phyloP scores from a whole-genome alignment of 1,140 invertebrate species.

The Saccostrea echinata region DNA sequence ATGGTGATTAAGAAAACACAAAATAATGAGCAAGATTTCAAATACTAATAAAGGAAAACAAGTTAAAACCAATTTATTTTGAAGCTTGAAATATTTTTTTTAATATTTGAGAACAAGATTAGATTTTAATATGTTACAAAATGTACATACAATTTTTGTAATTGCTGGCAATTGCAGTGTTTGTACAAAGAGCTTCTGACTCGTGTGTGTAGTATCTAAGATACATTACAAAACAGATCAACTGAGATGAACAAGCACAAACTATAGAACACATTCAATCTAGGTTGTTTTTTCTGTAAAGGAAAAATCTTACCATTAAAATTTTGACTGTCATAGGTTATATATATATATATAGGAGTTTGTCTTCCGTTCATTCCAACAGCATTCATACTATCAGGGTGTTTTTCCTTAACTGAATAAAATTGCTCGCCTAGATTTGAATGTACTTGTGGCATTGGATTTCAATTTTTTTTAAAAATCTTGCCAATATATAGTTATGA shows the following conservation, averaged over 20 bases:
- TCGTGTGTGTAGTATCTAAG: slow-evolving; percentile 26
- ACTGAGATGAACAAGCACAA: slow-evolving; percentile 18
- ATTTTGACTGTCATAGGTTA: background rate
- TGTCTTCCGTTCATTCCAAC: slow-evolving; percentile 28
- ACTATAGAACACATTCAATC: background rate
- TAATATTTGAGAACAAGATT: background rate
- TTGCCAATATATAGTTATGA: background rate
- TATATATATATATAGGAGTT: background rate
- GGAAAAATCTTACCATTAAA: background rate
- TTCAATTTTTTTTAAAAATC: background rate
- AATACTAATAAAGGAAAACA: background rate
- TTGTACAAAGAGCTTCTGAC: background rate
- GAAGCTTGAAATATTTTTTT: background rate
- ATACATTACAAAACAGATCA: background rate
- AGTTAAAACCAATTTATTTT: background rate
- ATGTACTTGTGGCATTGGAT: background rate
- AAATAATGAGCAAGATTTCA: background rate
- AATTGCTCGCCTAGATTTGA: slow-evolving; percentile 28
- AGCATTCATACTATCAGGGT: background rate
- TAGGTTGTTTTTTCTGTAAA: background rate
- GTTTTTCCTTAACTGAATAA: background rate
- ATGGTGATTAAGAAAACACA: background rate
- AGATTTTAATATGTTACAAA: background rate
- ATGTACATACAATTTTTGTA: slow-evolving; percentile 25
- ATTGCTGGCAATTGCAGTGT: slow-evolving; percentile 36